These are phyloP conservation scores for Oscheius myriophilus DNA, from an alignment of 2,888 invertebrate species.

Conservation along the genomic window DNA sequence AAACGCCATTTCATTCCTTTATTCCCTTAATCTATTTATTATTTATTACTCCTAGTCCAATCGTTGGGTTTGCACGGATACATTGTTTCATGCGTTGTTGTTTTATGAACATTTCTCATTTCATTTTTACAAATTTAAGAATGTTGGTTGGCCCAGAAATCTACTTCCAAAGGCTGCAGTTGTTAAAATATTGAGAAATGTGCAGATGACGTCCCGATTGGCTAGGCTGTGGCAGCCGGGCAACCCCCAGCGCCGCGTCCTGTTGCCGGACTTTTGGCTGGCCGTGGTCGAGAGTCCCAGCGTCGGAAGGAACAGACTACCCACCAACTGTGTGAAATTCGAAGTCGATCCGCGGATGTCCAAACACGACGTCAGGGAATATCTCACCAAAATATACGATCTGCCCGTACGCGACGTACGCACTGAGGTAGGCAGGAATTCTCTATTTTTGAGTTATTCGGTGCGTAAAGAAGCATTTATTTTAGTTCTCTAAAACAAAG, in stretches of 20 bases:
- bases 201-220: conserved; percentile 58
- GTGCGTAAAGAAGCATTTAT: too few species aligned
- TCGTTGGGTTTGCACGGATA: conserved; percentile 3
- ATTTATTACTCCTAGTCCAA: conserved; percentile 5
- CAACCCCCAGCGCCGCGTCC: conserved; percentile 90
- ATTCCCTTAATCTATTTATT: not conserved
- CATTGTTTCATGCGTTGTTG: too few species aligned
- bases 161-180: not conserved
- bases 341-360: conserved; percentile 92
- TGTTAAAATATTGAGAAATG: not conserved
- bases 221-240: conserved; percentile 75
- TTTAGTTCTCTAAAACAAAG: too few species aligned
- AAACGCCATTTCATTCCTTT: not conserved
- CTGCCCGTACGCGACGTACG: conserved; percentile 83
- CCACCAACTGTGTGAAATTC: conserved; percentile 86
- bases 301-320: conserved; percentile 74
- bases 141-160: too few species aligned
- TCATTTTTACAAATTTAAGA: too few species aligned
- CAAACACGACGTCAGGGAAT: conserved; percentile 86
- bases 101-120: too few species aligned
- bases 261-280: conserved; percentile 96
- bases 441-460: conserved; percentile 9
- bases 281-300: conserved; percentile 82
- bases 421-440: conserved; percentile 73
- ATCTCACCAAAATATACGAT: conserved; percentile 93